These are phyloP conservation scores for Drosophila atripex DNA, from an alignment of 2,888 invertebrate species.

Conservation along the genomic window DNA sequence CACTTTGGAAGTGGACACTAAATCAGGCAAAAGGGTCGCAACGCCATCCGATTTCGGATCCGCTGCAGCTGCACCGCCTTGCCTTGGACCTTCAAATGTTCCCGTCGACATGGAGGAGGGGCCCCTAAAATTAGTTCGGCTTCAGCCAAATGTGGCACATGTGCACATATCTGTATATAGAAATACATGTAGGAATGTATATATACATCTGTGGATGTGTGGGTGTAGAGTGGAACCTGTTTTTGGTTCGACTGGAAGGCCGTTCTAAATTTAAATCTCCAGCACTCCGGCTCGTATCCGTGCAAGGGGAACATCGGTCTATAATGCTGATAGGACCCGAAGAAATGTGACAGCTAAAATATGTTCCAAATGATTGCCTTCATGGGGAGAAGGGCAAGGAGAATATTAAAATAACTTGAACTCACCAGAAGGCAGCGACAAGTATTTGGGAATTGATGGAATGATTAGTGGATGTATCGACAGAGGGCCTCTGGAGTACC, in stretches of 20 bases:
- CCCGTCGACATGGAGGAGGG: constrained; percentile 20
- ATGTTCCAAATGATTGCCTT: constrained; percentile 23
- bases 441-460: constrained; percentile 18
- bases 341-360: constrained; percentile 53
- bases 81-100: constrained; percentile 51
- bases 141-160: constrained; percentile 51
- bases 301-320: constrained; percentile 34
- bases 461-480: constrained; percentile 11
- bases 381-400: neutral
- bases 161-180: constrained; percentile 5
- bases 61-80: constrained; percentile 64
- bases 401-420: constrained; percentile 6
- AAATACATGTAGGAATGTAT: neutral
- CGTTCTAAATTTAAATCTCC: constrained; percentile 60
- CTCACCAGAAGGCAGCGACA: constrained; percentile 9
- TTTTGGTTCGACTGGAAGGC: constrained; percentile 53
- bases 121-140: constrained; percentile 61
- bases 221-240: constrained; percentile 59
- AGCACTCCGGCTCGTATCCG: neutral
- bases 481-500: constrained; percentile 21
- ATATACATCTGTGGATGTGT: constrained; percentile 5
- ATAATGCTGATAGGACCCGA: constrained; percentile 53
- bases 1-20: constrained; percentile 65
- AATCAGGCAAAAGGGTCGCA: constrained; percentile 51
- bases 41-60: constrained; percentile 62